A percentile compares a stretch with the other conserved stretches of the same genome.
Evolutionary conservation across 2,888 invertebrate genomes (phyloP).

Genomic region (Pseudococcus longispinus): DNA sequence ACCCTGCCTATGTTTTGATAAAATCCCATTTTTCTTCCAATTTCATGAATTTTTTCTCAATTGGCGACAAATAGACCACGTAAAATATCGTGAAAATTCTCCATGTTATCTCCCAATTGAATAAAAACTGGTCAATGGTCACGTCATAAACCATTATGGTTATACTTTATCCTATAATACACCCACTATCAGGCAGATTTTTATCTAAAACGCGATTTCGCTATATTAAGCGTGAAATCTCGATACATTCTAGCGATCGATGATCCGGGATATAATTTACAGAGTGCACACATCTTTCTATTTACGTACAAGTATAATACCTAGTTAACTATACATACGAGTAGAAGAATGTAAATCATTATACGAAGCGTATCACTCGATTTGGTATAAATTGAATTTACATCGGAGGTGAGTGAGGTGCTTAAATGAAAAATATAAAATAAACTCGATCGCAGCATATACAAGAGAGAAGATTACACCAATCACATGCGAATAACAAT

Average conservation of each 20-base stretch:
- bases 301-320: neutral
- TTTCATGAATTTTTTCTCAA: no score
- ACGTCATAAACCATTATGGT: no score
- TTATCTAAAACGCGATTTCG: neutral
- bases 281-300: neutral
- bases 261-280: constrained; percentile 24
- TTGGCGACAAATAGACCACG: no score
- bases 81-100: no score
- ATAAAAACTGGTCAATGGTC: neutral
- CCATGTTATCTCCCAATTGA: no score
- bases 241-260: neutral
- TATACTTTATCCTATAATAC: no score
- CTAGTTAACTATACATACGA: neutral
- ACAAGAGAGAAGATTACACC: neutral
- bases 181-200: neutral
- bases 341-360: neutral
- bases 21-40: no score
- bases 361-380: constrained; percentile 23
- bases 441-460: neutral
- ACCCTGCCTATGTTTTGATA: no score
- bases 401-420: neutral
- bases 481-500: neutral
- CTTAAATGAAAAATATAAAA: neutral
- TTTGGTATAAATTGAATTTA: constrained; percentile 39
- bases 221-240: constrained; percentile 7